Conservation (phyloP, 2,888 invertebrate species). For the Timema cristinae region DNA sequence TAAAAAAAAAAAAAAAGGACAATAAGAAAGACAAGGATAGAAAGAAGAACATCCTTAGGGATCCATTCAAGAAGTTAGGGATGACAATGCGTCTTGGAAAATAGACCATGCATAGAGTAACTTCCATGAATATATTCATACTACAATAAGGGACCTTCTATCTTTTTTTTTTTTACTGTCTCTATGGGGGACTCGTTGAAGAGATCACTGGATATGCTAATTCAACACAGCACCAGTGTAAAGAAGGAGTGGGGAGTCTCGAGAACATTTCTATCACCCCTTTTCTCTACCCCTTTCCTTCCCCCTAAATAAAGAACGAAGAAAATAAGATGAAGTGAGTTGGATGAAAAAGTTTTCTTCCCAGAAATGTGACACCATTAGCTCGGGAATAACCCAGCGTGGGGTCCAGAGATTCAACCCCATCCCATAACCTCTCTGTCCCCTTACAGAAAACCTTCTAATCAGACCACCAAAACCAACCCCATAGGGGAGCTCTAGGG, state of each 20-base stretch:
- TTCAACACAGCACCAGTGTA: conserved; percentile 16
- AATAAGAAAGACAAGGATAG: conserved; percentile 34
- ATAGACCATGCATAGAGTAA: conserved; percentile 29
- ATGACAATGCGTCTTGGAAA: conserved; percentile 49
- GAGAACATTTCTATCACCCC: background rate
- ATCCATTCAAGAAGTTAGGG: conserved; percentile 40
- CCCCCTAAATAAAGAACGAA: too few species aligned
- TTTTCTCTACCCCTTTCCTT: too few species aligned
- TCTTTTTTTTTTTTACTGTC: too few species aligned
- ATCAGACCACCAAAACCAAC: too few species aligned
- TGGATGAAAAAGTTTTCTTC: too few species aligned
- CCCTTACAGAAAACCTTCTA: too few species aligned
- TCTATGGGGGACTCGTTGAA: conserved; percentile 15
- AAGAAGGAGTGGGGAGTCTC: background rate
- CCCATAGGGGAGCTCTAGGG: too few species aligned
- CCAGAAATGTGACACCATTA: too few species aligned
- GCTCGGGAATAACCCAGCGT: too few species aligned
- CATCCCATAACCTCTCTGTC: too few species aligned
- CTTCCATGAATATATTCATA: conserved; percentile 26
- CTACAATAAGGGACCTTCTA: conserved; percentile 24
- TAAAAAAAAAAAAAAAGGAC: conserved; percentile 26
- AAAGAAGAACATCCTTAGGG: conserved; percentile 42
- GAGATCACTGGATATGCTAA: conserved; percentile 27
- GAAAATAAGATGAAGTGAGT: too few species aligned
- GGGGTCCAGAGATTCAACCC: too few species aligned